Percentiles rank a stretch among this genome's conserved stretches.
These are phyloP conservation scores for Guaruba guarouba DNA, from an alignment of 2,113 vertebrate species.

Conservation along the genomic window DNA sequence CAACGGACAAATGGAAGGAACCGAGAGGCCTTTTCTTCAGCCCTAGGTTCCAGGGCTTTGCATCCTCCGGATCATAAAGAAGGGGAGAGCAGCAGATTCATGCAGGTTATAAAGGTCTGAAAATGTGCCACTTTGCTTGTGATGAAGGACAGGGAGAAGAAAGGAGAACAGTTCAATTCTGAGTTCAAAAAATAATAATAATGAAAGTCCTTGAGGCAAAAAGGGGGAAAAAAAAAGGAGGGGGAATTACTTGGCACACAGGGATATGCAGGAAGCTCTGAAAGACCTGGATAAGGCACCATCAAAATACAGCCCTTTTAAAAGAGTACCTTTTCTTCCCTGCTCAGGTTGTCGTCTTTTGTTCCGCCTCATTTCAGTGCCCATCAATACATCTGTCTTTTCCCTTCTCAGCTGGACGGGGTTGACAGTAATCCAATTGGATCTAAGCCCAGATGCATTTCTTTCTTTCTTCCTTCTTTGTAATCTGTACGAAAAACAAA, in stretches of 20 bases:
- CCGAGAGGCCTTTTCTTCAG: not conserved
- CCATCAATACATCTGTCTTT: not conserved
- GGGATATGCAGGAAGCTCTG: slow-evolving; percentile 31
- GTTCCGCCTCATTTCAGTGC: slow-evolving; percentile 20
- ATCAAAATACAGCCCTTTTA: not conserved
- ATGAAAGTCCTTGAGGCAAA: not conserved
- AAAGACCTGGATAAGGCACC: not conserved
- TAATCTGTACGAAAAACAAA: not conserved
- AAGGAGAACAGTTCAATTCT: slow-evolving; percentile 18
- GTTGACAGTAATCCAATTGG: not conserved
- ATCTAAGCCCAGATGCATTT: not conserved
- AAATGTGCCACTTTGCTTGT: slow-evolving; percentile 38
- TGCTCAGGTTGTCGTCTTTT: not conserved
- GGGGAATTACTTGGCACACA: slow-evolving; percentile 28
- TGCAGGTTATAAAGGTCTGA: slow-evolving; percentile 44
- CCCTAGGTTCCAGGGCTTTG: not conserved
- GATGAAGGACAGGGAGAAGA: slow-evolving; percentile 24
- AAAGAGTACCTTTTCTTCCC: slow-evolving; percentile 19
- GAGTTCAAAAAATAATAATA: not conserved
- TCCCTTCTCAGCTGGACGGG: not conserved
- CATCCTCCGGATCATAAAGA: slow-evolving; percentile 19
- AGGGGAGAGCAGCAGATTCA: slow-evolving; percentile 47
- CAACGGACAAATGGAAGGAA: not conserved
- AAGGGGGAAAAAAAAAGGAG: not conserved
- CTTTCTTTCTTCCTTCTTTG: not conserved